These are phyloP conservation scores for Leuciscus idus DNA, from an alignment of 2,113 vertebrate species.

Conservation along the genomic window DNA sequence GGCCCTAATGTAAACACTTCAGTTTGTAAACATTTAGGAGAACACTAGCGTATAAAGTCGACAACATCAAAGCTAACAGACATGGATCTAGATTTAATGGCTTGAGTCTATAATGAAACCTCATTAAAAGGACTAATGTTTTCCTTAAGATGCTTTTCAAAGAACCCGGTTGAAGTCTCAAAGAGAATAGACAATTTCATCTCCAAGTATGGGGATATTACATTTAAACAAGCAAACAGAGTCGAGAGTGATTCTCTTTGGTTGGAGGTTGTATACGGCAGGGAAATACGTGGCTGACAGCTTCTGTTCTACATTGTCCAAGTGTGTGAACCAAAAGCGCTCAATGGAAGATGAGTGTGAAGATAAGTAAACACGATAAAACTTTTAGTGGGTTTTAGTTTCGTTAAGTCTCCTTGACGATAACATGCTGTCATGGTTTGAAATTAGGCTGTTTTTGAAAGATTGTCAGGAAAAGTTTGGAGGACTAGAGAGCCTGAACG, in stretches of 20 bases:
- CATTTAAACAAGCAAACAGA: slow-evolving; percentile 33
- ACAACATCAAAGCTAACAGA: slow-evolving; percentile 1
- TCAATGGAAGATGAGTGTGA: neutral
- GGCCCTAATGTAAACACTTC: neutral
- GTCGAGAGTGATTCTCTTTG: slow-evolving; percentile 3
- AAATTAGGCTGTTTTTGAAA: slow-evolving; percentile 26
- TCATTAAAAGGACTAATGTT: neutral
- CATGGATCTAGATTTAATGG: neutral
- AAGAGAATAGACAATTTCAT: slow-evolving; percentile 37
- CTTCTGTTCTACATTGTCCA: slow-evolving; percentile 22
- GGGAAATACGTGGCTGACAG: slow-evolving; percentile 27
- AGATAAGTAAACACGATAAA: slow-evolving; percentile 29
- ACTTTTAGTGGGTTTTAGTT: slow-evolving; percentile 26
- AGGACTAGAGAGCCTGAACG: neutral
- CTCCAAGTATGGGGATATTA: slow-evolving; percentile 38
- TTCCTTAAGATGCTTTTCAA: slow-evolving; percentile 29
- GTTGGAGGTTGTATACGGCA: neutral
- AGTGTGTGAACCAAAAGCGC: neutral
- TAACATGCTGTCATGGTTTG: neutral
- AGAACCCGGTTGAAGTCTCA: slow-evolving; percentile 17
- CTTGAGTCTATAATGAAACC: slow-evolving; percentile 15
- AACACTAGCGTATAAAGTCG: neutral
- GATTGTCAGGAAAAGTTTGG: slow-evolving; percentile 25
- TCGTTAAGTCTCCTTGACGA: neutral
- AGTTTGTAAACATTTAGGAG: neutral